Base-by-base conservation (phyloP, 2,797 vertebrate species). In the Scolopax bukidnonensis region DNA sequence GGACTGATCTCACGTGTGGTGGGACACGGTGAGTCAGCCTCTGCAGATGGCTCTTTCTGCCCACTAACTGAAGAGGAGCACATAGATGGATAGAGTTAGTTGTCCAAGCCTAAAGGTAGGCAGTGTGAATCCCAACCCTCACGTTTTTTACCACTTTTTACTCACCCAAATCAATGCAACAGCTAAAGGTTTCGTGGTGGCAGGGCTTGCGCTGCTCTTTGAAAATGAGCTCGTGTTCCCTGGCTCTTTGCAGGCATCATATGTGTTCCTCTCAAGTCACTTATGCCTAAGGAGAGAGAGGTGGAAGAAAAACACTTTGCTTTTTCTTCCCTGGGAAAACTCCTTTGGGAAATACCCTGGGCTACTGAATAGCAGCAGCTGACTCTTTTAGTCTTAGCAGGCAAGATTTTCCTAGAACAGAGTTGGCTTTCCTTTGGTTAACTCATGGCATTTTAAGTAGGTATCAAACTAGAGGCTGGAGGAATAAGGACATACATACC, bases 1-100 rank as follows among this genome's bases (percentile, higher is more conserved):
- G 57, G 53, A 65, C 16, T 74, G 30, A 59, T 61, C 38, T 85
- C 12, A 10, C 4, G 0, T 15, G 23, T 30, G 64, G 69, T 64
- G 69, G 50, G 75, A 28, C 6, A 24, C 32, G 33, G 32, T 6
- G 3, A 89, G 65, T 74, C 74, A 51, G 33, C 27, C 56, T 43
- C 76, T 65, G 45, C 64, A 47, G 47, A 15, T 7, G 45, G 43
- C 60, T 89, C 30, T 23, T 90, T n/a, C 11, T 59, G 7, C 36
- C 48, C 7, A 5, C 4, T 2, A 1, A 9, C 16, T 33, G 51
- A 53, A 40, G n/a, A 48, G 30, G 25, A 38, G 3, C 1, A 2
- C 4, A 1, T 8, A 24, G n/a, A 80, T 14, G 16, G 11, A 41
- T 3, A 7, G 21, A 48, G 16, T 13, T 20, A 57, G 10, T 33